Evolutionary conservation across 2,113 vertebrate species (phyloP).

Genomic region (Amphiprion percula): DNA sequence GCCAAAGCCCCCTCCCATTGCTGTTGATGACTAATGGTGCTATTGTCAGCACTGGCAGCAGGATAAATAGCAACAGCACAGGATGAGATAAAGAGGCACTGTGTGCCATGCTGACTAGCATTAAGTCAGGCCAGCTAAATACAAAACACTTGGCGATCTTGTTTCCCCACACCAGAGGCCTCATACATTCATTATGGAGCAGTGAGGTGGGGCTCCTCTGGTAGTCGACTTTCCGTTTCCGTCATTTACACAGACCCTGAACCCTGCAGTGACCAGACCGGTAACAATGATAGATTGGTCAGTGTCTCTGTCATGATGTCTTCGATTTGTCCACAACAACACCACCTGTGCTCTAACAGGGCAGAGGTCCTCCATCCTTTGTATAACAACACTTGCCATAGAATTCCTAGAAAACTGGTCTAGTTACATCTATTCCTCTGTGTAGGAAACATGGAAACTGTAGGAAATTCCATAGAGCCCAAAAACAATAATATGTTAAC

Average conservation of each 20-base stretch:
- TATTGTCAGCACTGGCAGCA: slow-evolving; percentile 79
- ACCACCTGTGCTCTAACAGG: background rate
- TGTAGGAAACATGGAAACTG: too few species aligned
- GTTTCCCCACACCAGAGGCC: slow-evolving; percentile 40
- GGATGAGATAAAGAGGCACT: slow-evolving; percentile 78
- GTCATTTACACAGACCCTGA: slow-evolving; percentile 40
- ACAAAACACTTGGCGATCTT: slow-evolving; percentile 70
- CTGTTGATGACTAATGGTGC: slow-evolving; percentile 81
- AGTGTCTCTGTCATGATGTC: slow-evolving; percentile 5
- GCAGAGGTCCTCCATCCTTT: background rate
- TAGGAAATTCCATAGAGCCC: too few species aligned
- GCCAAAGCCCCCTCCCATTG: slow-evolving; percentile 48
- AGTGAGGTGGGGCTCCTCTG: slow-evolving; percentile 44
- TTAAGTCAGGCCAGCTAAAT: slow-evolving; percentile 66
- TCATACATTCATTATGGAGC: slow-evolving; percentile 73
- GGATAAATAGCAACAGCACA: slow-evolving; percentile 83
- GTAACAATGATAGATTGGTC: slow-evolving; percentile 43
- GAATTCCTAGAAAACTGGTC: background rate
- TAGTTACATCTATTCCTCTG: too few species aligned
- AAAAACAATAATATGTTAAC: too few species aligned
- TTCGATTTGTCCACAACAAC: slow-evolving; percentile 1
- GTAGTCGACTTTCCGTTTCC: slow-evolving; percentile 31
- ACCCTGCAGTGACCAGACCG: slow-evolving; percentile 23
- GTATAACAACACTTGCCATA: background rate
- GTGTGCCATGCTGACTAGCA: slow-evolving; percentile 43